Evolutionary conservation across 2,888 invertebrate species (phyloP).

Genomic region (Anthrax anthrax): DNA sequence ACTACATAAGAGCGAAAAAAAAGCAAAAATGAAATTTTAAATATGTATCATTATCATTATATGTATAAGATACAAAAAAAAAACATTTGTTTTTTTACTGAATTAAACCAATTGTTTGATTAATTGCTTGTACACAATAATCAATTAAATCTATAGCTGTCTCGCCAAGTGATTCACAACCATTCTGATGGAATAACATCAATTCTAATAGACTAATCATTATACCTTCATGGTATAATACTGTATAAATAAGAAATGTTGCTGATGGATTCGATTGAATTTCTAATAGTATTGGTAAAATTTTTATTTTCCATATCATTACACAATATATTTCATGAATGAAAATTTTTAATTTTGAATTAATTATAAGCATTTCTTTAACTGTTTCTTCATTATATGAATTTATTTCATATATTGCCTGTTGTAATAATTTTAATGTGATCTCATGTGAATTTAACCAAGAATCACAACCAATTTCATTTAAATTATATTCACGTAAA

Average conservation of each 20-base stretch:
- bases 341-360: conserved; percentile 41
- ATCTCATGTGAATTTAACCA: conserved; percentile 75
- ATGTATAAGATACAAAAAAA: too few relatives aligned
- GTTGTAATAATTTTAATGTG: conserved; percentile 73
- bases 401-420: conserved; percentile 69
- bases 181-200: conserved; percentile 65
- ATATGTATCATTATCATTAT: too few relatives aligned
- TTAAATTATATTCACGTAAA: conserved; percentile 49
- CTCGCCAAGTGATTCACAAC: conserved; percentile 63
- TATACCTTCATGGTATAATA: conserved; percentile 67
- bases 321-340: conserved; percentile 73
- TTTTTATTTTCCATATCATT: conserved; percentile 71
- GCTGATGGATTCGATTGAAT: conserved; percentile 49
- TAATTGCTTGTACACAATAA: conserved; percentile 58
- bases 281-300: conserved; percentile 62
- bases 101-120: conserved; percentile 43
- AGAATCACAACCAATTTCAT: conserved; percentile 54
- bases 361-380: conserved; percentile 59
- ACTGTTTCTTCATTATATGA: conserved; percentile 67
- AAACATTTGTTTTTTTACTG: too few relatives aligned
- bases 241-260: conserved; percentile 63
- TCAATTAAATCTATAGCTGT: conserved; percentile 66
- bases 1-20: conserved; percentile 13
- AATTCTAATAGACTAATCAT: conserved; percentile 69
- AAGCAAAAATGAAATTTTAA: too few relatives aligned